Percentiles rank a stretch among this genome's conserved stretches.
Conservation (phyloP, 2,888 invertebrate species). For the Drosophila borborema region DNA sequence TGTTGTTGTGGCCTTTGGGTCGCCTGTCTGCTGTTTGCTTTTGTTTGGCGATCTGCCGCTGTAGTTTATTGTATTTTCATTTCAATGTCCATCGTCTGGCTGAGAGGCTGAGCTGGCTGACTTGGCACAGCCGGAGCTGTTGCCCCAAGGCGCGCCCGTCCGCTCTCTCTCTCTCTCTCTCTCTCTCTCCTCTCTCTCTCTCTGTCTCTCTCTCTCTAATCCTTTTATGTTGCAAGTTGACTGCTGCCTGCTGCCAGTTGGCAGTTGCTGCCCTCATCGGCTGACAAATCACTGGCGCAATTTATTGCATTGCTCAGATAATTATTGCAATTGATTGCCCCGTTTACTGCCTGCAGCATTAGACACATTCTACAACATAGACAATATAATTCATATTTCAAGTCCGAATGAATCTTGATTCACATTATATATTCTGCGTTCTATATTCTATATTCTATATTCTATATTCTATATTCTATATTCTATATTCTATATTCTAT, state of each 20-base stretch:
- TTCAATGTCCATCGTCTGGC: conserved; percentile 68
- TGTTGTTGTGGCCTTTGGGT: conserved; percentile 45
- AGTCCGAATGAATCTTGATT: background rate
- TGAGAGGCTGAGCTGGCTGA: conserved; percentile 8
- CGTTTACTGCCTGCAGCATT: conserved; percentile 7
- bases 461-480: conserved; percentile 2
- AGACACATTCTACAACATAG: conserved; percentile 11
- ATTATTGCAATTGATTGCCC: conserved; percentile 74
- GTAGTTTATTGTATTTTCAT: conserved; percentile 73
- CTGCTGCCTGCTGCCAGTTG: conserved; percentile 28
- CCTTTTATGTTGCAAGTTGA: conserved; percentile 64
- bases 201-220: conserved; percentile 67
- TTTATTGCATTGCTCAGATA: conserved; percentile 74
- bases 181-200: no score
- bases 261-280: conserved; percentile 24
- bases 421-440: background rate
- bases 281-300: conserved; percentile 73
- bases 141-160: conserved; percentile 54
- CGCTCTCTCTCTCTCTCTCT: conserved; percentile 72
- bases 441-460: background rate
- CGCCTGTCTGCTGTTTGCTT: conserved; percentile 55
- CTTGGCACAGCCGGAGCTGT: conserved; percentile 3
- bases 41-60: conserved; percentile 61
- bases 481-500: conserved; percentile 1
- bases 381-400: background rate